Evolutionary conservation across 1,140 invertebrate genomes (phyloP), one percentile per base, ranked within the genome.

Genomic region (Lutraria rhynchaena): DNA sequence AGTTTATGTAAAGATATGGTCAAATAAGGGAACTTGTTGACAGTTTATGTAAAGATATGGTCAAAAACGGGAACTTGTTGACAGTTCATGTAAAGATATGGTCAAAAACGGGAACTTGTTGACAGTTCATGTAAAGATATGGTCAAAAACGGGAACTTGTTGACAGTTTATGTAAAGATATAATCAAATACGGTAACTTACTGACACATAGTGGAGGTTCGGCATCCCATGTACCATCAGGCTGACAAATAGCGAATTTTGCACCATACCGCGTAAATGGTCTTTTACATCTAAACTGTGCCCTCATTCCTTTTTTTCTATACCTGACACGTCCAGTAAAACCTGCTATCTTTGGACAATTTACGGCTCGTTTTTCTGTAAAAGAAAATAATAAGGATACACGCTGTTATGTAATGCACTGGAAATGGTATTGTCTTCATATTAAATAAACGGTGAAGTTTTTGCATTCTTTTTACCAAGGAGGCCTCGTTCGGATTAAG

Each of bases 161-260:
- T n/a, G n/a, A n/a, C n/a, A n/a, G n/a, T n/a, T n/a, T n/a, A n/a
- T n/a, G n/a, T n/a, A n/a, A n/a, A n/a, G n/a, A n/a, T n/a, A n/a
- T n/a, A n/a, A n/a, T n/a, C n/a, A n/a, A n/a, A 5, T 15, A 7
- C 17, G 22, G 19, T 0, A 29, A 63, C 60, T 65, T 53, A 77
- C 75, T 55, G 24, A 57, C 63, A 22, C 75, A 77, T 3, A 77
- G 37, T 53, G 75, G 75, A 1, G 60, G 15, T 55, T 77, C 75
- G 17, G 44, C 27, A 33, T 61, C 61, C 75, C 75, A 77, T 15
- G 75, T 67, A 22, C 75, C 75, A 55, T 77, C 75, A 0, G n/a
- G 5, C 22, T 27, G 57, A 57, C 75, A 77, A 1, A 22, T 44
- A 1, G 57, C 29, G 35, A 19, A 19, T 19, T 67, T 65, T 44